These are phyloP conservation scores for Penaeus vannamei DNA, from an alignment of 1,140 invertebrate species.

Conservation along the genomic window DNA sequence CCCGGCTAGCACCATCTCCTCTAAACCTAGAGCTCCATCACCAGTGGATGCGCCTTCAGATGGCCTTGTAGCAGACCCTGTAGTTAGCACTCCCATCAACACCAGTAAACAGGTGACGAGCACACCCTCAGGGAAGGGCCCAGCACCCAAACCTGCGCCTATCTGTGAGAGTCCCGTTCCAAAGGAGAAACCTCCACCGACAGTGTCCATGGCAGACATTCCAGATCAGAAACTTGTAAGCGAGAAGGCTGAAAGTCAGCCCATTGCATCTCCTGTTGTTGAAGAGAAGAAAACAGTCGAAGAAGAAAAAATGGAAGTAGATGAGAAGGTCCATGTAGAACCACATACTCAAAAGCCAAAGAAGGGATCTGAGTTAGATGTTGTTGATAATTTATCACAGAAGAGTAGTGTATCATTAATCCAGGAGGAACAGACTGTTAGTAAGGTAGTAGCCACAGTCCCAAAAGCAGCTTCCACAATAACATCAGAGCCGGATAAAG, in stretches of 20 bases:
- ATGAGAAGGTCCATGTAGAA: slow-evolving; percentile 11
- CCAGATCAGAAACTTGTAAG: slow-evolving; percentile 36
- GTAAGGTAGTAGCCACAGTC: too few species aligned
- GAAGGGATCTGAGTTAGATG: slow-evolving; percentile 35
- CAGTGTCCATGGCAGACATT: slow-evolving; percentile 39
- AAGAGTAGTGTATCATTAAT: neutral
- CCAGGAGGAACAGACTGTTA: neutral
- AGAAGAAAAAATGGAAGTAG: slow-evolving; percentile 47
- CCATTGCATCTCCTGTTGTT: slow-evolving; percentile 23
- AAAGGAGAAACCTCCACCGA: slow-evolving; percentile 10
- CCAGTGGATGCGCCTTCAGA: slow-evolving; percentile 34
- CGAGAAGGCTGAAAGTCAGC: slow-evolving; percentile 11
- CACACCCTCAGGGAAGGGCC: slow-evolving; percentile 47
- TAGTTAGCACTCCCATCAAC: slow-evolving; percentile 19
- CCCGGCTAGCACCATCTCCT: slow-evolving; percentile 57
- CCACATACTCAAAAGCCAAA: slow-evolving; percentile 43
- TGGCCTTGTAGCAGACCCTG: slow-evolving; percentile 51
- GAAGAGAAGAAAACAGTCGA: slow-evolving; percentile 20
- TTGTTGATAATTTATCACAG: slow-evolving; percentile 40
- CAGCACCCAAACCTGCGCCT: slow-evolving; percentile 43
- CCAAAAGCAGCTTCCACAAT: too few species aligned
- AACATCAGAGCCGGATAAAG: too few species aligned
- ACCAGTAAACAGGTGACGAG: slow-evolving; percentile 43
- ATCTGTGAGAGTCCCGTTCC: slow-evolving; percentile 48
- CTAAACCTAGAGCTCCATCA: slow-evolving; percentile 62